Conservation (phyloP, 2,888 invertebrate genomes). For the Lasioglossum villosulum region DNA sequence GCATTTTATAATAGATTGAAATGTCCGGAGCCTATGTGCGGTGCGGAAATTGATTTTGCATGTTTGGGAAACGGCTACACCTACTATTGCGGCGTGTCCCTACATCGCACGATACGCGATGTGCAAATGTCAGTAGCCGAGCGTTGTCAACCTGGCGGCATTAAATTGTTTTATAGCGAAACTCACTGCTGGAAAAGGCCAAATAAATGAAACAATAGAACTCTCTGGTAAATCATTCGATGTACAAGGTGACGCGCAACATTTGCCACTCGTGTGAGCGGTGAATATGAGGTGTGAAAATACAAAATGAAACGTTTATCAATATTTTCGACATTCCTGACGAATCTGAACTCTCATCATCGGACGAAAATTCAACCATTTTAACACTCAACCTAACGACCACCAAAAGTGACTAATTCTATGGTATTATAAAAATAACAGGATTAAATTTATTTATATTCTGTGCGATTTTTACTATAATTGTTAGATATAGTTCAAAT, state of each 20-base stretch:
- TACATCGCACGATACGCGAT: background rate
- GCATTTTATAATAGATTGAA: constrained; percentile 31
- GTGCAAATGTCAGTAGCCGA: background rate
- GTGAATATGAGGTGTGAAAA: background rate
- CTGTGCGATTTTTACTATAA: no score
- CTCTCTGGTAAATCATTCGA: background rate
- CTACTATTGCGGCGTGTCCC: constrained; percentile 28
- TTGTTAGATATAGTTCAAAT: no score
- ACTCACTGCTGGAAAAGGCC: background rate
- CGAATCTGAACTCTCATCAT: background rate
- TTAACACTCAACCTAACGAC: background rate
- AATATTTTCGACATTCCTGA: background rate
- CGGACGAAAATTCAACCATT: background rate
- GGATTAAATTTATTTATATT: no score
- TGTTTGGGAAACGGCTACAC: constrained; percentile 56
- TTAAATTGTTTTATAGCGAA: constrained; percentile 42
- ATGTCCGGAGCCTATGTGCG: constrained; percentile 48
- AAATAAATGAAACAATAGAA: constrained; percentile 1
- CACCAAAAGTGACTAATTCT: no score
- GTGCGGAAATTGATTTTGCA: constrained; percentile 63
- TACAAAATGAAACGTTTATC: background rate
- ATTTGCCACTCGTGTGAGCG: background rate
- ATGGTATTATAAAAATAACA: no score
- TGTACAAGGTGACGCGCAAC: background rate
- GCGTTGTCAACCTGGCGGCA: constrained; percentile 16